Conservation (phyloP, 2,113 vertebrate genomes). For the Terrapene triunguis region DNA sequence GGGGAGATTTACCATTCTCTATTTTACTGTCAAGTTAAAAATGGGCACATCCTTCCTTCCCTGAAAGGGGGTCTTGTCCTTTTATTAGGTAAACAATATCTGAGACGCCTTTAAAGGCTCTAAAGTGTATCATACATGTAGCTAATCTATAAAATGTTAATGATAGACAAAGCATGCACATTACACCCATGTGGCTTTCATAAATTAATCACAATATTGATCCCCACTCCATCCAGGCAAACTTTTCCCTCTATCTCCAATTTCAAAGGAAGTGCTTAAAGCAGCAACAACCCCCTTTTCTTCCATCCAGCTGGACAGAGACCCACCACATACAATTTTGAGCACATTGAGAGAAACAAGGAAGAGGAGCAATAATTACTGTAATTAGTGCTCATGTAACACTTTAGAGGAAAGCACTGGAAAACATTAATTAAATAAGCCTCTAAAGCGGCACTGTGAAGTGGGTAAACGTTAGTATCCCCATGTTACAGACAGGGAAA, state of each 20-base stretch:
- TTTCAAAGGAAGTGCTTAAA: background rate
- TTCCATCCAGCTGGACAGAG: background rate
- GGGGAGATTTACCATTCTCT: background rate
- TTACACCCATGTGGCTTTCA: background rate
- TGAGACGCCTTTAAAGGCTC: background rate
- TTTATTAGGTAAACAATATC: background rate
- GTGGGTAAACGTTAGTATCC: background rate
- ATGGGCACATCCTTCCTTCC: fast-evolving
- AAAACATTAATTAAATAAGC: background rate
- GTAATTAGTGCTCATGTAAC: background rate
- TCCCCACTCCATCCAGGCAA: background rate
- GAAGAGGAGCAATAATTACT: background rate
- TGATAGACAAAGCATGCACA: background rate
- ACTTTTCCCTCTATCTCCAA: background rate
- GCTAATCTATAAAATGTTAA: background rate
- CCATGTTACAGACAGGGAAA: background rate
- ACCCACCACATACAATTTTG: background rate
- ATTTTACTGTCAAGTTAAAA: background rate
- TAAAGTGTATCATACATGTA: background rate
- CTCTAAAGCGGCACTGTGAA: background rate
- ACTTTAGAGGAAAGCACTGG: background rate
- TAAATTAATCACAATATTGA: background rate
- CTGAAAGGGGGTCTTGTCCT: background rate
- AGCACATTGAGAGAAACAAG: background rate
- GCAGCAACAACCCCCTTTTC: background rate